Evolutionary conservation across 2,888 invertebrate genomes (phyloP).

Genomic region (Hyposoter dolosus): DNA sequence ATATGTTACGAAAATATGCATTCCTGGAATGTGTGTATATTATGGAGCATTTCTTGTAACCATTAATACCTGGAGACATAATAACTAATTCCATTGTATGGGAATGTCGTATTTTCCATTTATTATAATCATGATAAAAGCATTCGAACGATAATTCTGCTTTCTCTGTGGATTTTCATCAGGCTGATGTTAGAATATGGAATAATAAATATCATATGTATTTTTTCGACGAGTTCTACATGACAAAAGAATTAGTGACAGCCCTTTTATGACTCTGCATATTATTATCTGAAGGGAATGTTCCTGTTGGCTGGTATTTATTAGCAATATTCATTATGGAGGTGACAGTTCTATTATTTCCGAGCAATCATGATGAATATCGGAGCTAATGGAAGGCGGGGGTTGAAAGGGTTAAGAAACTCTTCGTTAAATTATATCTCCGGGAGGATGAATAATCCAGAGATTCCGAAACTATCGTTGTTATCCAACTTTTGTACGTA

Average conservation of each 20-base stretch:
- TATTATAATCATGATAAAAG: not conserved
- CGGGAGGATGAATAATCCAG: not conserved
- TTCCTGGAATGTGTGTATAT: not conserved
- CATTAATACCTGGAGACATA: not conserved
- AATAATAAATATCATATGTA: not conserved
- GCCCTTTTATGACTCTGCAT: not conserved
- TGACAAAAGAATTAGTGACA: not conserved
- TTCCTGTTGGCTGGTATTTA: not conserved
- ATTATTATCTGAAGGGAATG: not conserved
- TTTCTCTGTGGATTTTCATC: not conserved
- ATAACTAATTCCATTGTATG: not conserved
- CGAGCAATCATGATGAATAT: not conserved
- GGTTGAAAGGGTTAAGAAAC: not conserved
- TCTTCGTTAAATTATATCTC: not conserved
- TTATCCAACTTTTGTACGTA: not conserved
- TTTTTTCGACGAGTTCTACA: not conserved
- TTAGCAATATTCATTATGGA: not conserved
- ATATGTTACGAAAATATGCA: not conserved
- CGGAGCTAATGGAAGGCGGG: not conserved
- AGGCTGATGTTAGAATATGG: not conserved
- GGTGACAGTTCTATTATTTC: not conserved
- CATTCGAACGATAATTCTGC: not conserved
- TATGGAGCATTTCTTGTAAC: not conserved
- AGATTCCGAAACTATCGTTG: not conserved
- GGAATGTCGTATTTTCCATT: not conserved